Evolutionary conservation across 1,140 invertebrate species (phyloP), one percentile per base, ranked within the genome.

Genomic region (Harpegnathos saltator): DNA sequence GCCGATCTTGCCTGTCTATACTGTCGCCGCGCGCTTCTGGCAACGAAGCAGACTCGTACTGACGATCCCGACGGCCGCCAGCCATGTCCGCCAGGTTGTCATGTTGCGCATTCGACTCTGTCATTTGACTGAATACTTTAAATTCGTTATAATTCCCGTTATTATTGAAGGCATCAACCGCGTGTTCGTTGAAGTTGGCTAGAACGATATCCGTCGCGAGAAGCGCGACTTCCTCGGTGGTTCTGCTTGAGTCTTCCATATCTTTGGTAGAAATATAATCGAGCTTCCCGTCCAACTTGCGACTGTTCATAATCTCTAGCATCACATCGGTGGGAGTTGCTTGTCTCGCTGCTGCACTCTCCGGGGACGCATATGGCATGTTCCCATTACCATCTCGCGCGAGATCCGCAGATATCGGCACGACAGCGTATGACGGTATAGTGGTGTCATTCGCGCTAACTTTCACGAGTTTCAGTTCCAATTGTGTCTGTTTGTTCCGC

Each of bases 361-460:
- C 62, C 1, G 85, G 54, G 1, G 91, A 84, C 17, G 91, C 82
- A 54, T 90, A 92, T 9, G 87, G 63, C 26, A 92, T 83, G 62
- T 87, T 88, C 58, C 82, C 59, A 17, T 69, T 72, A 62, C n/a
- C n/a, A n/a, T 44, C 81, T 83, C 78, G 65, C 29, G 52, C 29
- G 24, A 82, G 74, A 38, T 89, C 85, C 29, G 89, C 85, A 17
- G 82, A 83, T 71, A 92, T 75, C n/a, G 91, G 91, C 75, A 92
- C 89, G 17, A 92, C 87, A 0, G 91, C 83, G 38, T 89, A 92
- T 1, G 89, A 91, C 26, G 91, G 91, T 62, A 91, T 88, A 22
- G 68, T 56, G 38, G 62, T 71, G 15, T 88, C 72, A 3, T 22
- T 87, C 11, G 48, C 19, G 24, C 33, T 66, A 17, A 81, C 48